phyloP scores from a whole-genome alignment of 2,797 vertebrate species.

The Lagocephalus sceleratus region DNA sequence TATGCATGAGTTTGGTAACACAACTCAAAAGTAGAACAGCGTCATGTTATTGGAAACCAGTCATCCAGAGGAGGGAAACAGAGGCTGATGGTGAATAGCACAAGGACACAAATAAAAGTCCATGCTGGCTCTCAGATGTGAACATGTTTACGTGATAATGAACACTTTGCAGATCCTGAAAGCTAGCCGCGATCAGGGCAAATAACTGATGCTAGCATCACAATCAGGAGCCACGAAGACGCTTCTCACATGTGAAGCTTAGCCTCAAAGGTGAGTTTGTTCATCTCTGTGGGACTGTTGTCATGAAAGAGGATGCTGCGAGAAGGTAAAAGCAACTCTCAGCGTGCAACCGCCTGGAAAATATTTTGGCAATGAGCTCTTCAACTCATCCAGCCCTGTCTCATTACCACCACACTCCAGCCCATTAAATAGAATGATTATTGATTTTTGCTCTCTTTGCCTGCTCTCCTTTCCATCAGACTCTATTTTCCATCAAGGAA shows the following conservation, averaged over 20 bases:
- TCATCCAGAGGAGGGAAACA: constrained; percentile 45
- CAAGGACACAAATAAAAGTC: constrained; percentile 13
- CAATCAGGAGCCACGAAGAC: constrained; percentile 7
- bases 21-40: constrained; percentile 30
- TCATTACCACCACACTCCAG: constrained; percentile 82
- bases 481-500: constrained; percentile 59
- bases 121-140: constrained; percentile 20
- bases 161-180: constrained; percentile 15
- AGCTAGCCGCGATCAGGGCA: constrained; percentile 20
- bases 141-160: constrained; percentile 32
- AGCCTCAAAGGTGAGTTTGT: background rate
- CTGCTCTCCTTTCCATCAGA: constrained; percentile 77
- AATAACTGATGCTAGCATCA: constrained; percentile 6
- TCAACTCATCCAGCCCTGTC: constrained; percentile 84
- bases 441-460: constrained; percentile 79
- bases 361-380: constrained; percentile 61
- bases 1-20: constrained; percentile 39
- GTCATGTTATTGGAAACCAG: constrained; percentile 37
- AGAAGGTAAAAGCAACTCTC: constrained; percentile 30
- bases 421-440: constrained; percentile 85
- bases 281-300: constrained; percentile 10
- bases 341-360: constrained; percentile 58
- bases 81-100: constrained; percentile 28
- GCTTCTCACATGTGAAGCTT: background rate
- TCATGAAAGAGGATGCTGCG: constrained; percentile 24